Conservation (phyloP, 2,113 vertebrate genomes). For the Saccopteryx leptura region DNA sequence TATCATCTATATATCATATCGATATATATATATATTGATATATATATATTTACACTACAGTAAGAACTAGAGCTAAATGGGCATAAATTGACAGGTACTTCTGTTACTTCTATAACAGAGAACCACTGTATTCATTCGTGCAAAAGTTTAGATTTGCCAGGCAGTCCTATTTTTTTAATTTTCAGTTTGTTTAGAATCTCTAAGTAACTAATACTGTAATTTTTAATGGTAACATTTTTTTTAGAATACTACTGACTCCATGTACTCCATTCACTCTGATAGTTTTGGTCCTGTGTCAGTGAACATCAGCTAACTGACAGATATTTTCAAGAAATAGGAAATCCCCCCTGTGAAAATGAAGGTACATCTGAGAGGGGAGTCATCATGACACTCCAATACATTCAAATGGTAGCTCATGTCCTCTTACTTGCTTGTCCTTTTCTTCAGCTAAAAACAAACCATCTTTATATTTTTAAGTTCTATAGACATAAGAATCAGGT, state of each 20-base stretch:
- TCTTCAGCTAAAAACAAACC: neutral
- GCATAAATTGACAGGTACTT: neutral
- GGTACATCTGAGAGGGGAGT: neutral
- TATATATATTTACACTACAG: neutral
- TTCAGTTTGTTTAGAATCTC: slow-evolving; percentile 4
- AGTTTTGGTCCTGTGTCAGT: neutral
- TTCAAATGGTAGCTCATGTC: neutral
- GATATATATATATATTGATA: too few species aligned
- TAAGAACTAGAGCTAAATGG: neutral
- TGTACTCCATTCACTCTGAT: neutral
- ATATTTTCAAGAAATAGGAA: neutral
- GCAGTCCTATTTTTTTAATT: neutral
- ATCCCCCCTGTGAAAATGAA: neutral
- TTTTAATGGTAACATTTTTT: neutral
- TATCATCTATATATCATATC: too few species aligned
- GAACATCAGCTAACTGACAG: neutral
- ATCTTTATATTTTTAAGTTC: neutral
- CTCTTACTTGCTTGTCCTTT: neutral
- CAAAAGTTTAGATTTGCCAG: neutral
- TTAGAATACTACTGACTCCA: neutral
- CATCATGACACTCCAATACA: neutral
- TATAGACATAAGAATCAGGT: neutral
- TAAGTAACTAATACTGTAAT: neutral
- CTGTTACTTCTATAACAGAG: neutral
- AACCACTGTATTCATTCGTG: neutral